Percentiles rank a stretch among this genome's conserved stretches.
Conservation (phyloP, 2,888 invertebrate genomes). For the Xanthorhoe spadicearia region DNA sequence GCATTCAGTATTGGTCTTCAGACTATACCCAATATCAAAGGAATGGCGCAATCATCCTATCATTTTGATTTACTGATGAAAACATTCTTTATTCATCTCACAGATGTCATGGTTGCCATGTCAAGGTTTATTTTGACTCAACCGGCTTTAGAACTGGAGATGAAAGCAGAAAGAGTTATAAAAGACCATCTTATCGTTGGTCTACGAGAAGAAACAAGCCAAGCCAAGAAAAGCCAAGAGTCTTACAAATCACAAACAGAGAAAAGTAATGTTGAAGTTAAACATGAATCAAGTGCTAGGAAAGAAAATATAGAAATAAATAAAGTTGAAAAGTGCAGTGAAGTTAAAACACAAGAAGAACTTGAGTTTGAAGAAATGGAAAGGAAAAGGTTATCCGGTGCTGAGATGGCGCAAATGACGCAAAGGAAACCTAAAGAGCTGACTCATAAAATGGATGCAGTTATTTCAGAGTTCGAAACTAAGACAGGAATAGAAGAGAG, state of each 20-base stretch:
- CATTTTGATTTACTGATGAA: constrained; percentile 70
- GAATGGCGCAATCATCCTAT: constrained; percentile 61
- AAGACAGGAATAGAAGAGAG: constrained; percentile 62
- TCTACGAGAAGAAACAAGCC: constrained; percentile 38
- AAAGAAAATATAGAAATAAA: constrained; percentile 24
- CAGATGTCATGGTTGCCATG: constrained; percentile 78
- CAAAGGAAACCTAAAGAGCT: constrained; percentile 69
- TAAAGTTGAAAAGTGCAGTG: constrained; percentile 19
- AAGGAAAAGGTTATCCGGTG: constrained; percentile 56
- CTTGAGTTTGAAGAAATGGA: constrained; percentile 39
- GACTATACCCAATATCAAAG: constrained; percentile 72
- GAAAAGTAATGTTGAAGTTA: constrained; percentile 22
- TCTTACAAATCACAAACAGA: constrained; percentile 13
- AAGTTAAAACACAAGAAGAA: constrained; percentile 26
- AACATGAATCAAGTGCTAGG: constrained; percentile 13
- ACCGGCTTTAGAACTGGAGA: constrained; percentile 49
- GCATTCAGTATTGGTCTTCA: constrained; percentile 68
- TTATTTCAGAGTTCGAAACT: constrained; percentile 72
- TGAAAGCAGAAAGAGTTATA: constrained; percentile 39
- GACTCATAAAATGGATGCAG: constrained; percentile 70
- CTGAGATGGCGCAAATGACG: constrained; percentile 72
- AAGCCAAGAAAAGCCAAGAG: constrained; percentile 35
- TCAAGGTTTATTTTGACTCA: constrained; percentile 70
- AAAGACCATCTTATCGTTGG: constrained; percentile 44
- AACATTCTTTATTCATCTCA: constrained; percentile 77